Evolutionary conservation across 1,140 invertebrate genomes (phyloP).

Genomic region (Heliconius congener): DNA sequence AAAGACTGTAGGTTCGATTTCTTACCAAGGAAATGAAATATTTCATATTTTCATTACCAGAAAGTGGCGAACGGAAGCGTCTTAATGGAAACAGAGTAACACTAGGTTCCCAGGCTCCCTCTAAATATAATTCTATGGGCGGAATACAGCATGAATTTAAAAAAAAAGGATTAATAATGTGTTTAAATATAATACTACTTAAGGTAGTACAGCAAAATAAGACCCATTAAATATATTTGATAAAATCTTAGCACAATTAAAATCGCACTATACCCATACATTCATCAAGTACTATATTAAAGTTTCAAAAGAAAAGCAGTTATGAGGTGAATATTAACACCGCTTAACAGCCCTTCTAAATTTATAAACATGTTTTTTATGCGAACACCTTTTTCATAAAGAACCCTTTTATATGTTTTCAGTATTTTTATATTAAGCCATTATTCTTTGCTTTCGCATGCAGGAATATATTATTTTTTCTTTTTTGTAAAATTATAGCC

Average conservation of each 20-base stretch:
- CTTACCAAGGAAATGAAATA: too few relatives aligned
- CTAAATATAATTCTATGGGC: too few relatives aligned
- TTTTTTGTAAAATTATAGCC: too few relatives aligned
- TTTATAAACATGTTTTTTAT: neutral
- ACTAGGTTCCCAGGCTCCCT: too few relatives aligned
- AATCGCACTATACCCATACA: neutral
- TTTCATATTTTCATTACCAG: too few relatives aligned
- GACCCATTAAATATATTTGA: neutral
- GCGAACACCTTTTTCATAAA: neutral
- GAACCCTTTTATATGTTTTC: neutral
- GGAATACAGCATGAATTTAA: too few relatives aligned
- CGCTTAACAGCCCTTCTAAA: neutral
- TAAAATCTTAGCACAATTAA: neutral
- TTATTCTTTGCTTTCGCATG: too few relatives aligned
- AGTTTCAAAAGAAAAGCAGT: neutral
- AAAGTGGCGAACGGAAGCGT: too few relatives aligned
- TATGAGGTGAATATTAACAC: constrained; percentile 3
- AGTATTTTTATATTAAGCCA: neutral
- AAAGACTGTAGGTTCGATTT: too few relatives aligned
- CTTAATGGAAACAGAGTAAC: too few relatives aligned
- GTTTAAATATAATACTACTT: neutral
- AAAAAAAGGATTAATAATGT: too few relatives aligned
- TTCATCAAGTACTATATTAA: neutral
- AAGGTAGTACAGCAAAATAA: neutral
- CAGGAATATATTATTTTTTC: too few relatives aligned